Base-by-base conservation (phyloP, 2,888 invertebrate genomes). In the Hypercompe scribonia region DNA sequence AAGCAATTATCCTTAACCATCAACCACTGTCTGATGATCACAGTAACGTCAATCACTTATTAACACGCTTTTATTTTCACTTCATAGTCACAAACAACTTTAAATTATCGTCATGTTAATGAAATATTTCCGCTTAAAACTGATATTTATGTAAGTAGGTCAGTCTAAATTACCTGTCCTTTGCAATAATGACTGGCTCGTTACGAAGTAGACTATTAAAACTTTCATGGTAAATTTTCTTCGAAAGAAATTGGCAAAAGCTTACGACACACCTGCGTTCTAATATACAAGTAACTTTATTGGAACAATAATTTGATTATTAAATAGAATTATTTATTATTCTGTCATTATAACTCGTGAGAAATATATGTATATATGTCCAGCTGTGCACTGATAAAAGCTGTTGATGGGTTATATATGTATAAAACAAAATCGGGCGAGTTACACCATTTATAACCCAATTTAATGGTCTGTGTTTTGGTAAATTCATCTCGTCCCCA, bases 161-260 rank as follows among this genome's bases (percentile, higher is more conserved):
- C 70, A 61, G 42, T 63, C 70, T 46, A 63, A 63, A 63, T 70
- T 70, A 64, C 70, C 68, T 58, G 58, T 58, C 68, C 63, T 31
- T 70, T 67, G 61, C 65, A 65, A 36, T 77, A 77, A 77, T 72
- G 74, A 65, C 46, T 50, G n/a, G 61, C 68, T 74, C 71, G 70
- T 74, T 74, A 70, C 71, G 67, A 50, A 36, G 61, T 63, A 50
- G 70, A 64, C 75, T 71, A 73, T 75, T 77, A 77, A 73, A 77
- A 77, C 71, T 77, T 77, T 70, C 64, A 77, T 73, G 64, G 71
- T 64, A 71, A 77, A 77, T 75, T 77, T 73, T 68, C 75, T 77
- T 70, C 58, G 39, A 69, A 70, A 70, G 63, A 70, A 70, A 70
- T 63, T 63, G 33, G 70, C 63, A 61, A 69, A 39, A 18, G 24